Evolutionary conservation across 2,113 vertebrate species (phyloP).

Genomic region (Hippoglossus stenolepis): DNA sequence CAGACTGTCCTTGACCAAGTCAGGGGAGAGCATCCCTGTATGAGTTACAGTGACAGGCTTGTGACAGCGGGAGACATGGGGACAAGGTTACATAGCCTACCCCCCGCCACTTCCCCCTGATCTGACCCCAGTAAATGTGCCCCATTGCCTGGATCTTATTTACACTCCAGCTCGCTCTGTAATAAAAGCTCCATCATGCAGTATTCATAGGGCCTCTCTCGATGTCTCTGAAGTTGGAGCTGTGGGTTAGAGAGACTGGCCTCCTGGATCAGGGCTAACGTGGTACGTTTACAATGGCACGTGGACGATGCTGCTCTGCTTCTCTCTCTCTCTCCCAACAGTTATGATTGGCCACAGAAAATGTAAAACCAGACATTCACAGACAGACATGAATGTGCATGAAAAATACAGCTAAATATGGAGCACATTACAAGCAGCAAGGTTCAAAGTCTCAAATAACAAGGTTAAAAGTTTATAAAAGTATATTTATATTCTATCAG

Average conservation of each 20-base stretch:
- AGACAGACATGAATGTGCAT: neutral
- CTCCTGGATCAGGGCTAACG: constrained; percentile 70
- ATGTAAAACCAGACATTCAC: neutral
- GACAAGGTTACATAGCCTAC: constrained; percentile 77
- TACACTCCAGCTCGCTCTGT: constrained; percentile 77
- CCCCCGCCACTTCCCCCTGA: constrained; percentile 74
- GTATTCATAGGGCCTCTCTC: constrained; percentile 79
- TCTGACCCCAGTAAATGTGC: constrained; percentile 82
- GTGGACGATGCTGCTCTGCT: constrained; percentile 41
- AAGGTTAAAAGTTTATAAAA: neutral
- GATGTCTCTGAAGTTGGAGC: constrained; percentile 64
- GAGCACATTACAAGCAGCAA: neutral
- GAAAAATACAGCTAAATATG: neutral
- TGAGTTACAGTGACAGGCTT: constrained; percentile 79
- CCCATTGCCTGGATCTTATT: constrained; percentile 80
- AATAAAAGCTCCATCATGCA: constrained; percentile 84
- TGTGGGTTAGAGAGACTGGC: constrained; percentile 60
- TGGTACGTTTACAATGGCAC: constrained; percentile 69
- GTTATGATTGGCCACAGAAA: neutral
- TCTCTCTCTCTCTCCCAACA: constrained; percentile 38
- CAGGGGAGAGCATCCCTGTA: constrained; percentile 58
- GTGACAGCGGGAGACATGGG: constrained; percentile 70
- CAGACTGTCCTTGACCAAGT: constrained; percentile 74
- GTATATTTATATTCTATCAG: neutral
- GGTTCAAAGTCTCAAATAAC: neutral